Base-by-base conservation (phyloP, 2,888 invertebrate species). In the Embidobia sp. region DNA sequence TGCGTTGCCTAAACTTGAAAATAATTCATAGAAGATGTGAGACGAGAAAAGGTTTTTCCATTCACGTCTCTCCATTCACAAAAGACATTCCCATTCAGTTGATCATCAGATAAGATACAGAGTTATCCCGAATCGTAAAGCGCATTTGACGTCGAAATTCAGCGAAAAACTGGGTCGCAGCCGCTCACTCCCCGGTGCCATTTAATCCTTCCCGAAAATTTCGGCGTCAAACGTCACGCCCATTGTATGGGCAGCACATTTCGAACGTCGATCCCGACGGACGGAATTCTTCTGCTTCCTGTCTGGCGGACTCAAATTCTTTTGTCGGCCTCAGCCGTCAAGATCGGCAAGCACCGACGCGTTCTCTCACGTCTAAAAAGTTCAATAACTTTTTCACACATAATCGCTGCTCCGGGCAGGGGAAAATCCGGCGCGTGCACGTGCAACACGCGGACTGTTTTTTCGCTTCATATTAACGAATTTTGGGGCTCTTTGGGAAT, bases 261-360 rank as follows among this genome's bases (percentile, higher is more conserved):
- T n/a, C n/a, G 63, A 40, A 15, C 61, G 27, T 35, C 61, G 61
- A 59, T 59, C 48, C 61, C 61, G 37, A 40, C 33, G 26, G 5
- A 13, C 40, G 51, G 33, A 64, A 66, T 67, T 55, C 55, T 40
- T 55, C 11, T 11, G 55, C 55, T 67, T 67, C 55, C 55, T 67
- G 67, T 67, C 67, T 67, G 48, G 55, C 55, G 40, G 15, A 53
- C 40, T 15, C 15, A 40, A 67, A 67, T 67, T 57, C 55, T 19
- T 48, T 48, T 48, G 40, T 6, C 37, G 53, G 40, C 15, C 42
- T n/a, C 31, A 18, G 19, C 19, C 33, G 11, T 15, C 13, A 11
- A 26, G 42, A 31, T 42, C 53, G 29, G 15, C 66, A 13, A 10
- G 55, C 16, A 19, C 37, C 13, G 37, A 66, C 66, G 22, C 33